Evolutionary conservation across 1,140 invertebrate genomes (phyloP).

Genomic region (Epicauta chinensis): DNA sequence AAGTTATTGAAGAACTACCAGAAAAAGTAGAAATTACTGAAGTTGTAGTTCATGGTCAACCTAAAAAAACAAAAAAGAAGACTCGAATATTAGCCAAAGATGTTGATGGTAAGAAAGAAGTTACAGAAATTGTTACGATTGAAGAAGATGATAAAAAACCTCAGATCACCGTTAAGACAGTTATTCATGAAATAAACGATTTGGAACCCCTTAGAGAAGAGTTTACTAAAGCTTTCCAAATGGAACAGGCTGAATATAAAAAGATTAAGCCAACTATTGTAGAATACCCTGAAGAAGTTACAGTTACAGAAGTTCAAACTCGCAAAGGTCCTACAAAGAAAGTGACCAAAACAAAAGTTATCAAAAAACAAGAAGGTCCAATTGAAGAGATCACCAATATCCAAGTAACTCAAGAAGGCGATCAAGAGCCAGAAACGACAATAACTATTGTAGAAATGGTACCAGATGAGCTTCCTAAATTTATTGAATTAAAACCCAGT

Average conservation of each 20-base stretch:
- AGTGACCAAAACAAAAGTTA: conserved; percentile 37
- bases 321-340: conserved; percentile 42
- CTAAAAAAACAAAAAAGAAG: conserved; percentile 25
- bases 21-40: conserved; percentile 37
- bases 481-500: conserved; percentile 13
- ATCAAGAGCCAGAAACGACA: conserved; percentile 39
- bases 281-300: conserved; percentile 38
- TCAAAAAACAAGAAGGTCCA: conserved; percentile 34
- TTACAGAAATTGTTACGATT: conserved; percentile 36
- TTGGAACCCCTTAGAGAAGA: conserved; percentile 27
- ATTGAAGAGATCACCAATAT: conserved; percentile 35
- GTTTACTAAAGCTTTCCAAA: conserved; percentile 23
- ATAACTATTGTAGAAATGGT: conserved; percentile 25
- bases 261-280: conserved; percentile 20
- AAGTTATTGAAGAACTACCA: conserved; percentile 26
- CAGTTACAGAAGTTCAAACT: conserved; percentile 42
- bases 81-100: conserved; percentile 27
- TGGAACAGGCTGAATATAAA: conserved; percentile 30
- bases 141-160: conserved; percentile 35
- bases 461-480: conserved; percentile 35
- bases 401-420: conserved; percentile 37
- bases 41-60: conserved; percentile 32
- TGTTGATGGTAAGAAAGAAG: conserved; percentile 32
- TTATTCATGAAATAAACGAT: conserved; percentile 14
- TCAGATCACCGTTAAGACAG: conserved; percentile 16